Base-by-base conservation (phyloP, 35 echinoderm and acorn worm genomes). In the Lytechinus variegatus region DNA sequence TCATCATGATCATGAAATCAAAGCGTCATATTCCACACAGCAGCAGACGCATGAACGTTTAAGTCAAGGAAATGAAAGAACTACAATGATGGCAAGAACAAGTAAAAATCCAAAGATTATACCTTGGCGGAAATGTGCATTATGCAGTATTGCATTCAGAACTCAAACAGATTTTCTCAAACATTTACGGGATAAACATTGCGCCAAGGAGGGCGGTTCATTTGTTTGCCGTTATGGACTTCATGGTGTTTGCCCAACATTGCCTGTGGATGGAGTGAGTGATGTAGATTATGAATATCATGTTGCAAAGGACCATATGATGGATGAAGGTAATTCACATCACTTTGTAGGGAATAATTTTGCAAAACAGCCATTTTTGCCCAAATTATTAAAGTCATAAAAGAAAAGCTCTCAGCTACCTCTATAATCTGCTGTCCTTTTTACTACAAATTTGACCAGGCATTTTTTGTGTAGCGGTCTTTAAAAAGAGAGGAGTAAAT, bases 281-380 rank as follows among this genome's bases (percentile, higher is more conserved):
- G 98, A 99, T 53, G 66, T 91, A 54, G 98, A 99, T 91, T 99
- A 99, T 96, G 98, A 99, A 95, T 96, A 93, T 94, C 98, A 99
- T 95, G 98, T 99, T 97, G 97, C 98, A 55, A 97, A 92, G 79
- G 96, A 99, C 56, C 98, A 99, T 95, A 95, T 97, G 24, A 93
- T 79, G 86, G 93, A 97, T 97, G 95, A 97, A 96, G 95, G 96
- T 97, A 97, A 51, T 52, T 79, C n/a, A 24, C 9, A 13, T 79
- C 66, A 79, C 7, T 6, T 79, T 79, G 66, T 12, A 58, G 56
- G 56, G 13, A 58, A 58, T 58, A 58, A 58, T 58, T 58, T 13
- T 58, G 56, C 55, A 44, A 44, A 44, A 44, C 33, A 44, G 2
- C 33, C 0, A 44, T 44, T 44, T 44, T 44, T 44, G 33, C 33